Evolutionary conservation across 2,888 invertebrate genomes (phyloP).

Genomic region (Agapostemon virescens): DNA sequence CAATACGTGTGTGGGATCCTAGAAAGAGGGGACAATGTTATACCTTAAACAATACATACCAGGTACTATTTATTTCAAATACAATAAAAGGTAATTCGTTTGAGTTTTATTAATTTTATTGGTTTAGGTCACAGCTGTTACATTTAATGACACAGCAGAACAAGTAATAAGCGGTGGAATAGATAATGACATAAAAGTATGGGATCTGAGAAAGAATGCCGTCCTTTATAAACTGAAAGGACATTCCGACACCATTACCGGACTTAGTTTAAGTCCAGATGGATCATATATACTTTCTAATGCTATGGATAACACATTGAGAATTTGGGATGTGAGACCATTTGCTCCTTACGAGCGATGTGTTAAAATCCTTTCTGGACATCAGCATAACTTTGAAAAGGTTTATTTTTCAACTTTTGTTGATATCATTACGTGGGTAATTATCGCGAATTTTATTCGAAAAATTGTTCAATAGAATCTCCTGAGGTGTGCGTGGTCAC

Average conservation of each 20-base stretch:
- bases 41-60: conserved; percentile 87
- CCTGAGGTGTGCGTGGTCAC: conserved; percentile 95
- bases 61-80: conserved; percentile 79
- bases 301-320: conserved; percentile 96
- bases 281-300: conserved; percentile 96
- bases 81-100: background rate
- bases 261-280: conserved; percentile 90
- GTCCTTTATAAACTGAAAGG: conserved; percentile 92
- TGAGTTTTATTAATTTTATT: background rate
- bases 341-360: conserved; percentile 96
- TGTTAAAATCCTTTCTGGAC: conserved; percentile 94
- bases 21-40: conserved; percentile 90
- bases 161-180: conserved; percentile 97
- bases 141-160: conserved; percentile 97
- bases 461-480: conserved; percentile 84
- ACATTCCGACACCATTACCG: conserved; percentile 97
- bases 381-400: conserved; percentile 98
- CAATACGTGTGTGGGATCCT: conserved; percentile 95
- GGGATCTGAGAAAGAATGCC: conserved; percentile 96
- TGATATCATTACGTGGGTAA: background rate
- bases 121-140: conserved; percentile 88
- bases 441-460: conserved; percentile 4
- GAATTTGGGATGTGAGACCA: conserved; percentile 98
- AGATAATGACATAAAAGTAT: conserved; percentile 98
- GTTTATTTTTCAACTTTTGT: conserved; percentile 71